These are phyloP conservation scores for Coccyzus lansbergi DNA, from an alignment of 2,797 vertebrate genomes.

Conservation along the genomic window DNA sequence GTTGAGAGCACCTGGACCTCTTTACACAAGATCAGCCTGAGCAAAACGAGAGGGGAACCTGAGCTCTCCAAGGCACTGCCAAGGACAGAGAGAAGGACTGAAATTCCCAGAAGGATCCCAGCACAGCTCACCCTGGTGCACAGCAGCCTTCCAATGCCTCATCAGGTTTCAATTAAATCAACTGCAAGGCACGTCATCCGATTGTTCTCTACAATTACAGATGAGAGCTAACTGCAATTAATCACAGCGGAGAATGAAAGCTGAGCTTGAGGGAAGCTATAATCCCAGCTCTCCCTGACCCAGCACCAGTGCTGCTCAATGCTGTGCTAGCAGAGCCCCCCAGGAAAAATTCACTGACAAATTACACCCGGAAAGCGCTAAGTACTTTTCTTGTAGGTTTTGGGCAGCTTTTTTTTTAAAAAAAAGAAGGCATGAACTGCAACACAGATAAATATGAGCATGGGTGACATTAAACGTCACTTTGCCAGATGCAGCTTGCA, in stretches of 20 bases:
- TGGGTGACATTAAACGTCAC: neutral
- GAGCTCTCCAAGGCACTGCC: neutral
- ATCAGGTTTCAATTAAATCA: slow-evolving; percentile 68
- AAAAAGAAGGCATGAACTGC: neutral
- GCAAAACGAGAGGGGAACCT: neutral
- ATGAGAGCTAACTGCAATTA: slow-evolving; percentile 47
- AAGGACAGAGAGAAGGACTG: neutral
- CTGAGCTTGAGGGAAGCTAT: neutral
- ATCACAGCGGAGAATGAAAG: slow-evolving; percentile 40
- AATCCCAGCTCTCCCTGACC: neutral
- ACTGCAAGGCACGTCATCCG: slow-evolving; percentile 48
- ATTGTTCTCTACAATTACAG: slow-evolving; percentile 63
- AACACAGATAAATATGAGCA: neutral
- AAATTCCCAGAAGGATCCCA: slow-evolving; percentile 5
- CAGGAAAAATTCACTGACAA: neutral
- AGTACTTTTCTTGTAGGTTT: neutral
- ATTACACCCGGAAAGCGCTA: neutral
- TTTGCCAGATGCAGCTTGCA: slow-evolving; percentile 30
- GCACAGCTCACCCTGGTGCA: neutral
- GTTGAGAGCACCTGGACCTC: accelerated
- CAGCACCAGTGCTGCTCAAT: neutral
- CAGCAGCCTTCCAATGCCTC: neutral
- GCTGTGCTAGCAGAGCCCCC: neutral
- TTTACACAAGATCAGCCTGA: neutral
- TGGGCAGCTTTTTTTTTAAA: no score